These are phyloP conservation scores for Drosophila flavopinicola DNA, from an alignment of 2,888 invertebrate genomes.

Conservation along the genomic window DNA sequence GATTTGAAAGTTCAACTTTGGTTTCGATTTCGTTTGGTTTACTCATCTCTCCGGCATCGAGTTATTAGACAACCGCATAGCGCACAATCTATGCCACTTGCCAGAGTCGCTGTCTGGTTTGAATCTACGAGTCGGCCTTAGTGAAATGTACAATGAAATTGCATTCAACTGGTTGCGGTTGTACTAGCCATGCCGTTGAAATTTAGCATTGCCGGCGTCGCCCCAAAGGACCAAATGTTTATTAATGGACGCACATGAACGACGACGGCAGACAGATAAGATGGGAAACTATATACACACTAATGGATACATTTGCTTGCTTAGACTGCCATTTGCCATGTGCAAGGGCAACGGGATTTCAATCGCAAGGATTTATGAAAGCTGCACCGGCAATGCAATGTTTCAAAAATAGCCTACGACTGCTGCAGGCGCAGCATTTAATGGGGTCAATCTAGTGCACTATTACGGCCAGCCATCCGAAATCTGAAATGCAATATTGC, in stretches of 20 bases:
- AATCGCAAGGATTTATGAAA: conserved; percentile 42
- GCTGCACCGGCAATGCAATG: conserved; percentile 25
- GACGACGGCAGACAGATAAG: conserved; percentile 22
- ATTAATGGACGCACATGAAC: conserved; percentile 51
- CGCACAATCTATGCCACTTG: conserved; percentile 47
- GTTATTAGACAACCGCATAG: conserved; percentile 64
- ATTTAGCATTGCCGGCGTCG: conserved; percentile 46
- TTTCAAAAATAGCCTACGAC: conserved; percentile 24
- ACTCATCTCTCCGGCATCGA: conserved; percentile 26
- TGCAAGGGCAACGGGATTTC: conserved; percentile 12
- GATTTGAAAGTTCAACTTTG: not conserved
- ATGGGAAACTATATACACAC: conserved; percentile 38
- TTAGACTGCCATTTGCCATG: conserved; percentile 23
- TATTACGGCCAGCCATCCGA: not conserved
- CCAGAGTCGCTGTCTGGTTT: not conserved
- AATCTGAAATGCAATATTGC: not conserved
- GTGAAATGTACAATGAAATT: conserved; percentile 28
- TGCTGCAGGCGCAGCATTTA: conserved; percentile 23
- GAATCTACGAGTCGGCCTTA: not conserved
- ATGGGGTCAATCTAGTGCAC: conserved; percentile 18
- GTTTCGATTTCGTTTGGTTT: conserved; percentile 18
- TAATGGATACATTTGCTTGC: conserved; percentile 47
- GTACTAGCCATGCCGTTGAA: conserved; percentile 22
- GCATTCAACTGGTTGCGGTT: conserved; percentile 41
- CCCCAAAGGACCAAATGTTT: conserved; percentile 51